Base-by-base conservation (phyloP, 2,113 vertebrate species). In the Phyllopteryx taeniolatus region DNA sequence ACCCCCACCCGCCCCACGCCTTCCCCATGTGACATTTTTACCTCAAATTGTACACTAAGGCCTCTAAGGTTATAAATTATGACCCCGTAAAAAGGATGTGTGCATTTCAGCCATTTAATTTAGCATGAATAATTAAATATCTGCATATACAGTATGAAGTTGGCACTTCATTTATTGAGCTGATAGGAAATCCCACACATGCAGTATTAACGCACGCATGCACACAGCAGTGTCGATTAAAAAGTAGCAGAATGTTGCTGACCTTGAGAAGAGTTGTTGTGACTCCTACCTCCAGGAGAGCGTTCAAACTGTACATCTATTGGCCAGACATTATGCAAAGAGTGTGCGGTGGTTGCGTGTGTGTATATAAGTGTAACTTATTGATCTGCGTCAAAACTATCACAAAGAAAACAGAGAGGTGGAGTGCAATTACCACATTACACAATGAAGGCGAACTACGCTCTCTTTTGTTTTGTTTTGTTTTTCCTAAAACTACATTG, bases 1-100 rank as follows among this genome's bases (percentile, higher is more conserved):
- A 27, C 27, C 84, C 67, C 77, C 78, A 76, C 6, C 11, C 8
- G 7, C 44, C 5, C 19, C 61, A 20, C 51, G 20, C 51, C 1
- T 53, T 78, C 70, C 27, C 80, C 84, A 85, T 87, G 81, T 84
- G 86, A 76, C 78, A 77, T 46, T 77, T 85, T 79, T 56, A 75
- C 73, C 70, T 81, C 79, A 75, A 79, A 83, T 79, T 82, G 82
- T 71, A 73, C 57, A 62, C 72, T n/a, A 54, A 57, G 71, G 73
- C 82, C 69, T 64, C 39, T 39, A 0, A 6, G 39, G 12, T n/a
- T n/a, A 64, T 43, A 42, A 64, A 43, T n/a, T 64, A 42, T 64
- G 11, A 2, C 35, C 39, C 35, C 0, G 59, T 17, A 27, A 15
- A 61, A 61, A 64, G 39, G 11, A 43, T 17, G 39, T 64, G 8